Evolutionary conservation across 2,888 invertebrate genomes (phyloP), one percentile per base, ranked within the genome.

Genomic region (Phasia obesa): DNA sequence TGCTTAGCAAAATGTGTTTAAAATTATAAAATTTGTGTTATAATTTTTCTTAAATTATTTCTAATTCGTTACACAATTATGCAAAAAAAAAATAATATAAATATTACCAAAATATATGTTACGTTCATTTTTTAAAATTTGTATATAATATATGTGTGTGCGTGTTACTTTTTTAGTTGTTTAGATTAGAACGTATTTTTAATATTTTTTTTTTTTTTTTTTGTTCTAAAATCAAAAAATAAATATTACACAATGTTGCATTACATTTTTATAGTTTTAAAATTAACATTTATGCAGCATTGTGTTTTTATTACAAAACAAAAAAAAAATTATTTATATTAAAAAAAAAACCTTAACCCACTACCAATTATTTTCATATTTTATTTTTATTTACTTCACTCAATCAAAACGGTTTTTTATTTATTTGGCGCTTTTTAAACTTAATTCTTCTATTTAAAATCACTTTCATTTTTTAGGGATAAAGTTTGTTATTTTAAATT

Each of bases 121-220:
- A n/a, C n/a, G n/a, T n/a, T n/a, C n/a, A 17, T 27, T 81, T 74
- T 25, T 71, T 49, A n/a, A 57, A 74, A 70, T 83, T 64, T 35
- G 19, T 75, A 81, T 47, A 57, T 47, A 60, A 49, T 67, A 27
- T 83, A 35, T 73, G 49, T 84, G 78, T 79, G 79, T 84, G 82
- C 65, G 78, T 84, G 69, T 80, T 59, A 73, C n/a, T 51, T 64
- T 70, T 73, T 75, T 79, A 75, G 70, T 81, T 81, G 53, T 51
- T 74, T 82, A 74, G 67, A 73, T 75, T 78, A 60, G 35, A 53
- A 44, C 7, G 9, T 17, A 47, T 60, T 53, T 71, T 75, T 51
- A 77, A 55, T 3, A 42, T 67, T 65, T 67, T 38, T 1, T 19
- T 35, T 35, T 27, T 19, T 25, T 11, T 44, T 35, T 35, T 27